Base-by-base conservation (phyloP, 2,113 vertebrate genomes). In the Chinchilla lanigera region DNA sequence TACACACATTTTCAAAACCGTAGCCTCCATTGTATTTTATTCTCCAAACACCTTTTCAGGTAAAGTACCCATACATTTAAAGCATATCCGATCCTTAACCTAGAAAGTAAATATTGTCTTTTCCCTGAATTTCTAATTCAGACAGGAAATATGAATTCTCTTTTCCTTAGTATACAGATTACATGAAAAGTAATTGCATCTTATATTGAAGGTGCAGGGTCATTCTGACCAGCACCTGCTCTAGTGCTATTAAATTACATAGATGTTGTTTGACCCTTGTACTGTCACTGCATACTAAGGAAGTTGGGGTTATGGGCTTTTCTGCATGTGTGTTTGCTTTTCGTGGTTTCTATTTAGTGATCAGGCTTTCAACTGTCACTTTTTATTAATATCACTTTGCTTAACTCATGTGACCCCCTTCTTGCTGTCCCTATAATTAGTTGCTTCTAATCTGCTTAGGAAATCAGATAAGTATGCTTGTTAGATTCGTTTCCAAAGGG, bases 371-470 rank as follows among this genome's bases (percentile, higher is more conserved):
- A 56, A 0, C 22, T 47, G 58, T 89, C 94, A 91, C 35, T 80
- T 92, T n/a, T 85, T n/a, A 22, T n/a, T 65, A 71, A 33, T n/a
- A 73, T 80, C 35, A 75, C 56, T 67, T 22, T 78, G 28, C n/a
- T 54, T 54, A 54, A 65, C 63, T 47, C 61, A 35, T 20, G 14
- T 1, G 4, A 30, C 38, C 20, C 20, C n/a, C 13, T 61, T 54
- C 28, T 91, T 19, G 4, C 56, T 50, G 1, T 69, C 56, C 54
- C 52, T 93, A 6, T 87, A 38, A 84, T 90, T 84, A 90, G 28
- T 90, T 93, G 30, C 77, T 89, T 90, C 67, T 93, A 14, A 88
- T 91, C 69, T 52, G 35, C 2, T 65, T 75, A 86, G 87, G 69
- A 86, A 89, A 47, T 69, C 44, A 44, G 35, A 1, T 86, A 60